Base-by-base conservation (phyloP, 2,797 vertebrate genomes). In the Oophaga sylvatica region DNA sequence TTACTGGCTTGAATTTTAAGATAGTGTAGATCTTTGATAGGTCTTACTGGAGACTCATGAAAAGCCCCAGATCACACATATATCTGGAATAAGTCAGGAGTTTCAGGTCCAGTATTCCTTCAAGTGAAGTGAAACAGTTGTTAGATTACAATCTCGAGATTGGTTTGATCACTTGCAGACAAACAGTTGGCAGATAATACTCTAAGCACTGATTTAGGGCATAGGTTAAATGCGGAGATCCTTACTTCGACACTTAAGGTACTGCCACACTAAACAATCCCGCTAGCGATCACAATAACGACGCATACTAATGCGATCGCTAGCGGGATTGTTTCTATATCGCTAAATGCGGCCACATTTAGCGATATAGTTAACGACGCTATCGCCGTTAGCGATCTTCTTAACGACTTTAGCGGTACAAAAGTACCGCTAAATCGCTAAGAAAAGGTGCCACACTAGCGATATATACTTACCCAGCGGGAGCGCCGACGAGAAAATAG, bases 11-110 rank as follows among this genome's bases (percentile, higher is more conserved):
- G 45, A 45, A 76, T 48, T 53, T 76, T 3, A 20, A 76, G 41
- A 35, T 22, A 84, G 16, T 79, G 48, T 62, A 59, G 20, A 53
- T 76, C 16, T 60, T 78, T 70, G 59, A 87, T 67, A 16, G 2
- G 31, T 35, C 41, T 84, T 60, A 62, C 20, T 84, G 81, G 63
- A 84, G 75, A n/a, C 31, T 60, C 29, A 84, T 63, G 20, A 77
- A 87, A 83, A 29, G 22, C 70, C 45, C 22, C 1, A 73, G n/a
- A 71, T 71, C 15, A 11, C 29, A 62, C n/a, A 80, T 3, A 68
- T 22, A n/a, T 63, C 45, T 60, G 78, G 16, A 60, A 31, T 19
- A 31, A 22, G 26, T 77, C 9, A 5, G 10, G 17, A 48, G 26
- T n/a, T 31, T 35, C 19, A 57, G 45, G 60, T 76, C 59, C 29